These are phyloP conservation scores for Mimumesa dahlbomi DNA, from an alignment of 2,888 invertebrate genomes.

Conservation along the genomic window DNA sequence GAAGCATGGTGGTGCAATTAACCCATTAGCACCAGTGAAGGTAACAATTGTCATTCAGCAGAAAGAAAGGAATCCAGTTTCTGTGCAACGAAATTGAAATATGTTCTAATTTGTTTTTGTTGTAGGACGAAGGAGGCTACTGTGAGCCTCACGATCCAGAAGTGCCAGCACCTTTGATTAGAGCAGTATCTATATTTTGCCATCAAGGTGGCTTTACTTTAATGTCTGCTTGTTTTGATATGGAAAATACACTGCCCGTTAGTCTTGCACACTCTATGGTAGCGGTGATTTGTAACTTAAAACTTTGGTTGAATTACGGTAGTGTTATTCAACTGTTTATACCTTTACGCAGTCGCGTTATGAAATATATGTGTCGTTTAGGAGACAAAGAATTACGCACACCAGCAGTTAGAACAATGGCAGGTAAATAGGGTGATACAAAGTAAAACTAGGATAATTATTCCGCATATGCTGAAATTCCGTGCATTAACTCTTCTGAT, in stretches of 20 bases:
- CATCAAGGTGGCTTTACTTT: constrained; percentile 94
- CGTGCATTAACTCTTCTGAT: constrained; percentile 6
- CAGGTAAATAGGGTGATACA: constrained; percentile 82
- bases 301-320: constrained; percentile 95
- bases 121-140: constrained; percentile 90
- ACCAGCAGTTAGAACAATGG: constrained; percentile 95
- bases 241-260: constrained; percentile 89
- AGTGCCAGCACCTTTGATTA: constrained; percentile 92
- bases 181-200: constrained; percentile 96
- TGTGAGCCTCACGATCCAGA: constrained; percentile 97
- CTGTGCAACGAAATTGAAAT: no score
- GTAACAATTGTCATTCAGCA: constrained; percentile 61
- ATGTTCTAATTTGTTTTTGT: constrained; percentile 21
- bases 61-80: neutral
- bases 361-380: constrained; percentile 96
- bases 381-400: constrained; percentile 95
- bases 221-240: constrained; percentile 92
- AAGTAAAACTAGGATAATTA: no score
- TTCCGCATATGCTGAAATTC: no score
- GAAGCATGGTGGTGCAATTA: constrained; percentile 87
- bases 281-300: constrained; percentile 94
- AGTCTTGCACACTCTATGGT: constrained; percentile 96
- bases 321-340: constrained; percentile 94
- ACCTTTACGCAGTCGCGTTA: constrained; percentile 91
- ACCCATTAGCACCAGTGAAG: constrained; percentile 78